Percentiles rank a stretch among this genome's conserved stretches.
Evolutionary conservation across 2,113 vertebrate species (phyloP).

Genomic region (Paramisgurnus dabryanus): DNA sequence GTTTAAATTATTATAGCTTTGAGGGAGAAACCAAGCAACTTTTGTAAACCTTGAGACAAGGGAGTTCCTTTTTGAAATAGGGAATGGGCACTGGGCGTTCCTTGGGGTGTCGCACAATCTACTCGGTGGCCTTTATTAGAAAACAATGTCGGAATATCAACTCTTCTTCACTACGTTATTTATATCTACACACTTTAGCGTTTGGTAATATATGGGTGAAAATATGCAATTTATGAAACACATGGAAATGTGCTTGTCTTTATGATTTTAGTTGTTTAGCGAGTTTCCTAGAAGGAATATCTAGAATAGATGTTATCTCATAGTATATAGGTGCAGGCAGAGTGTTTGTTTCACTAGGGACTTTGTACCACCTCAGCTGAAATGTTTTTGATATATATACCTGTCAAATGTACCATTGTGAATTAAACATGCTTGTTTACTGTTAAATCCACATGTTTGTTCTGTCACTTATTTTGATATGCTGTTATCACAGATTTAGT

Average conservation of each 20-base stretch:
- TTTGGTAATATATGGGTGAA: slow-evolving; percentile 54
- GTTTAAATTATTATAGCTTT: slow-evolving; percentile 26
- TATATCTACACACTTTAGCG: slow-evolving; percentile 25
- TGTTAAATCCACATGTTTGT: slow-evolving; percentile 34
- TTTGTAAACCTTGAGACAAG: slow-evolving; percentile 24
- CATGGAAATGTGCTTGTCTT: slow-evolving; percentile 41
- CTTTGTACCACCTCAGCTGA: slow-evolving; percentile 67
- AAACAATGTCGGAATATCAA: neutral
- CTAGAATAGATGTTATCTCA: slow-evolving; percentile 7
- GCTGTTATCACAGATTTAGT: neutral
- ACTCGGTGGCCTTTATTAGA: slow-evolving; percentile 15
- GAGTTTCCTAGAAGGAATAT: slow-evolving; percentile 56
- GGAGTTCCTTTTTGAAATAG: slow-evolving; percentile 15
- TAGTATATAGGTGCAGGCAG: slow-evolving; percentile 17
- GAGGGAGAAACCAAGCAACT: neutral
- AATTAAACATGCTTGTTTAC: slow-evolving; percentile 72
- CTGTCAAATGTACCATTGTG: slow-evolving; percentile 70
- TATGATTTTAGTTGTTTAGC: slow-evolving; percentile 61
- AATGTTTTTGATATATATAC: slow-evolving; percentile 67
- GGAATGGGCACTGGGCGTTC: neutral
- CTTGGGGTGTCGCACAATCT: slow-evolving; percentile 4
- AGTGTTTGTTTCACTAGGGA: slow-evolving; percentile 53
- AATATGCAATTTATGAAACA: slow-evolving; percentile 71
- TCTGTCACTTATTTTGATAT: slow-evolving; percentile 13
- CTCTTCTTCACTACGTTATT: slow-evolving; percentile 53